Evolutionary conservation across 2,888 invertebrate species (phyloP).

Genomic region (Lithodes maja): DNA sequence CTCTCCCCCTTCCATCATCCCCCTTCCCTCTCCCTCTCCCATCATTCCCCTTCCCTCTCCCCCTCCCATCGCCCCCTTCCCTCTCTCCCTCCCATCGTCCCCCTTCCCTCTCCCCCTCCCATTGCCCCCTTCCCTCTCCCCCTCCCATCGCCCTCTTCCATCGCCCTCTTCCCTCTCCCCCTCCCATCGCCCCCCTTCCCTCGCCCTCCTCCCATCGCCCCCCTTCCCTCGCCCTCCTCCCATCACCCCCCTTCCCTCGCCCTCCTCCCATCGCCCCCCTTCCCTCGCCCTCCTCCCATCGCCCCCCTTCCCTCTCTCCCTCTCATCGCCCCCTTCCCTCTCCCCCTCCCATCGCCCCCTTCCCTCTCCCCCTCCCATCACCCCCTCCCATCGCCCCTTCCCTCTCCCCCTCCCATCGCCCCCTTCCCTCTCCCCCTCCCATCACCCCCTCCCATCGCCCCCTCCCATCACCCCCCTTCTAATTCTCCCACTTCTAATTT

Average conservation of each 20-base stretch:
- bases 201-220: neutral
- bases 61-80: neutral
- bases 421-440: neutral
- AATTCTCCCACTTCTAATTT: too few species aligned
- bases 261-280: too few species aligned
- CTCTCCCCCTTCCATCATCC: neutral
- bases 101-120: neutral
- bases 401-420: neutral
- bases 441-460: too few species aligned
- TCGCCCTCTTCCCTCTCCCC: neutral
- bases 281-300: too few species aligned
- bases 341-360: neutral
- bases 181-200: neutral
- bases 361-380: conserved; percentile 5
- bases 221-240: conserved; percentile 5
- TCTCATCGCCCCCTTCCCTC: neutral
- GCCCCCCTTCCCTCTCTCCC: too few species aligned
- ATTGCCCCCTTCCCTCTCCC: neutral
- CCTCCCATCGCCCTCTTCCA: neutral
- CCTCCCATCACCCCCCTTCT: too few species aligned
- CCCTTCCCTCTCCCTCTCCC: neutral
- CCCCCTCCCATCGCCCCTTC: neutral
- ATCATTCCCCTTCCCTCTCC: neutral
- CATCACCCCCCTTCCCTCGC: too few species aligned
- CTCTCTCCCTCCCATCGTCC: neutral